Base-by-base conservation (phyloP, 2,113 vertebrate genomes). In the Dipodomys ordii region DNA sequence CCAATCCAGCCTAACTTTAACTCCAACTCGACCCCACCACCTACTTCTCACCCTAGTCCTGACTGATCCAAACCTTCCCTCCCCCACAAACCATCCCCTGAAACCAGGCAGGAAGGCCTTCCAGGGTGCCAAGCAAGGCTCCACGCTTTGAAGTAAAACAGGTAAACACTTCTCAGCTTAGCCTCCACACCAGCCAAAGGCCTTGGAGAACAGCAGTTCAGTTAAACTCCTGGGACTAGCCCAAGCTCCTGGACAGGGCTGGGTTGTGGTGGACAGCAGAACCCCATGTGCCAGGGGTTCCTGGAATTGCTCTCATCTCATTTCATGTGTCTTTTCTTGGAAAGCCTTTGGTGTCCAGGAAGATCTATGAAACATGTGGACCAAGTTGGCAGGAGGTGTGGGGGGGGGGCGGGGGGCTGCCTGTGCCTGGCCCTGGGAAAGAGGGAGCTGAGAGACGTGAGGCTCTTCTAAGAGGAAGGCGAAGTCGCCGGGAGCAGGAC, bases 401-500 rank as follows among this genome's bases (percentile, higher is more conserved):
- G 3, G 39, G 53, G 2, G 53, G 3, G 53, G 53, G 35, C 35
- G 15, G 53, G 53, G 53, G 16, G 13, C 15, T 53, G 12, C 80
- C 87, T 90, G 0, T 20, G 93, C 79, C 80, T 74, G 46, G 53
- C 91, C 92, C 90, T 82, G 81, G 83, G 96, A 81, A 87, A 9
- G 90, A 94, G 93, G 95, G 93, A 60, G 67, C 90, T 78, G n/a
- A 93, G 94, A 94, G 90, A 87, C 18, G 22, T 15, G 80, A 96
- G 91, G 76, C 91, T 77, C 32, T 94, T 96, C 85, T 3, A 39
- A 39, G 39, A 39, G 39, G 39, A 39, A 39, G 39, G 39, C 39
- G 39, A 39, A 39, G 39, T 0, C 39, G 39, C 39, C 39, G 39
- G 39, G 39, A 39, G 39, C 39, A 39, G 39, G 39, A 39, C 5